Evolutionary conservation across 2,113 vertebrate species (phyloP).

Genomic region (Corythaeola cristata): DNA sequence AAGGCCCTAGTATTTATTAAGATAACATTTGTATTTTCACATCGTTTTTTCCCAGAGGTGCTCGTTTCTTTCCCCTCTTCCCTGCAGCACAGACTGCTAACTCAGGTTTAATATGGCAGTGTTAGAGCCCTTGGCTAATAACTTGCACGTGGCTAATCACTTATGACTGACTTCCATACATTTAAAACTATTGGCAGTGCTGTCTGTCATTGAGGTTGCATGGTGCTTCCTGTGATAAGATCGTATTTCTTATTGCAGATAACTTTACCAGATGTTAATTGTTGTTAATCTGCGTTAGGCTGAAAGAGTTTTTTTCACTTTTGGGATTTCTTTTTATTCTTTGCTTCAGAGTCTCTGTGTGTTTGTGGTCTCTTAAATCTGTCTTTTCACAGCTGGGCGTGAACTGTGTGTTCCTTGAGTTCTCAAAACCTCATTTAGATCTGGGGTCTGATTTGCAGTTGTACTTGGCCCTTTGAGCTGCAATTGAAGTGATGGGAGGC

Average conservation of each 20-base stretch:
- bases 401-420: not conserved
- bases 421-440: constrained; percentile 34
- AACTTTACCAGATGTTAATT: constrained; percentile 23
- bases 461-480: not conserved
- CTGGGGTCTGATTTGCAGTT: not conserved
- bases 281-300: not conserved
- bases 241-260: not conserved
- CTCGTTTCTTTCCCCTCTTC: not conserved
- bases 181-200: not conserved
- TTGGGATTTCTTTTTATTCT: not conserved
- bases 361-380: not conserved
- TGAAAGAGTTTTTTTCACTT: not conserved
- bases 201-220: not conserved
- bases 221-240: constrained; percentile 46
- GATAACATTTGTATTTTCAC: not conserved
- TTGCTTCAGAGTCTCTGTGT: not conserved
- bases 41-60: not conserved
- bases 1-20: not conserved
- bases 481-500: not conserved
- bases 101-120: not conserved
- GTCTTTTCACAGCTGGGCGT: not conserved
- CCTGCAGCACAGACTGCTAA: not conserved
- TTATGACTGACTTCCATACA: not conserved
- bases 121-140: not conserved
- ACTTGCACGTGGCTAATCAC: not conserved